phyloP scores from a whole-genome alignment of 2,888 invertebrate genomes.

The Thyatira batis region DNA sequence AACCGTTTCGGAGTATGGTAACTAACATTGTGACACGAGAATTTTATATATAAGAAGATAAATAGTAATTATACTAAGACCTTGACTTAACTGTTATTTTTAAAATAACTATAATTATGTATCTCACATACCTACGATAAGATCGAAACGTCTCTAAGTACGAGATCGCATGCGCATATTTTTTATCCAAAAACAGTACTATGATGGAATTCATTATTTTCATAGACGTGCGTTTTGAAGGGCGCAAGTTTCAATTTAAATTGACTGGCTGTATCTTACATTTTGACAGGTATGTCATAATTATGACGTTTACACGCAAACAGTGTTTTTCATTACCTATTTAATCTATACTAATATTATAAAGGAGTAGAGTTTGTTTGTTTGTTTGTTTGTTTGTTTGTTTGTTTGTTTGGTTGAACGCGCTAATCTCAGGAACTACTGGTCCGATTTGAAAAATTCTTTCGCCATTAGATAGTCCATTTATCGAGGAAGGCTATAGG shows the following conservation, averaged over 20 bases:
- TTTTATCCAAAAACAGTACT: no score
- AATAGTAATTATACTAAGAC: no score
- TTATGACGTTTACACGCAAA: not conserved
- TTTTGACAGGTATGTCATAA: not conserved
- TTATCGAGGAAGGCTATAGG: no score
- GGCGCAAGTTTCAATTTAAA: not conserved
- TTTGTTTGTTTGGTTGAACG: no score
- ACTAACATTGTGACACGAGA: not conserved
- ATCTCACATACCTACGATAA: not conserved
- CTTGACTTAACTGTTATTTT: not conserved
- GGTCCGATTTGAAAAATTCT: no score
- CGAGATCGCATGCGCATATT: not conserved
- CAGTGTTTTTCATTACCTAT: not conserved
- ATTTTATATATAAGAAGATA: not conserved
- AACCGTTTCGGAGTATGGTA: no score
- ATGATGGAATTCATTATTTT: not conserved
- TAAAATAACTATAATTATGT: not conserved
- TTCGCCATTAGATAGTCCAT: no score
- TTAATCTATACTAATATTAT: no score
- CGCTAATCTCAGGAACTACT: no score
- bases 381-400: no score
- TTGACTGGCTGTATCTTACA: not conserved
- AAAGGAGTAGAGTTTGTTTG: no score
- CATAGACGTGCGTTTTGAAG: not conserved
- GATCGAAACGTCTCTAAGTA: not conserved